Conservation (phyloP, 2,888 invertebrate species). For the Sarcophaga rosellei region DNA sequence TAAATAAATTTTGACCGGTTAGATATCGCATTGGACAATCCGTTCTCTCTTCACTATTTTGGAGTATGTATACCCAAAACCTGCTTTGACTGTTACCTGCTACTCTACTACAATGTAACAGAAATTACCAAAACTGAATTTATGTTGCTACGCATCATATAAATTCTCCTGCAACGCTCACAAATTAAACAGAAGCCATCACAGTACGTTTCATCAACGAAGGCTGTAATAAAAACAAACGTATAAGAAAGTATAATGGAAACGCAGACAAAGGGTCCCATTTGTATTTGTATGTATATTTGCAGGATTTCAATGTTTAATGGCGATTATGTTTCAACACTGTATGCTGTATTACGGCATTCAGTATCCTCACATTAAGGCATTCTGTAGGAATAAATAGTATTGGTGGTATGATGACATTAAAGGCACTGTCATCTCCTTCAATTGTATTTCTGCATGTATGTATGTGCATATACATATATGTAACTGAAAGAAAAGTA, state of each 20-base stretch:
- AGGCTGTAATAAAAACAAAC: neutral
- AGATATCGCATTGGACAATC: no score
- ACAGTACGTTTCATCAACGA: neutral
- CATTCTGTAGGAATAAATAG: neutral
- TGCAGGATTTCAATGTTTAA: slow-evolving; percentile 46
- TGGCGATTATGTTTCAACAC: slow-evolving; percentile 43
- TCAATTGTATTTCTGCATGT: slow-evolving; percentile 1
- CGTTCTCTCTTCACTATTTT: no score
- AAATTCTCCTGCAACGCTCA: neutral
- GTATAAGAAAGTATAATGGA: neutral
- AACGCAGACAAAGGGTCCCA: neutral
- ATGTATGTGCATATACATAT: no score
- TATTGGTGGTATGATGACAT: slow-evolving; percentile 4
- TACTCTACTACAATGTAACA: no score
- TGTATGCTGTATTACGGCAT: slow-evolving; percentile 26
- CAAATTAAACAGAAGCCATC: neutral
- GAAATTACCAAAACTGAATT: neutral
- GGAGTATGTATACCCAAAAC: no score
- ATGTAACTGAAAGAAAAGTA: neutral
- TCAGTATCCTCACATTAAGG: slow-evolving; percentile 20
- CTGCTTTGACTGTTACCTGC: no score
- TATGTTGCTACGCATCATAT: neutral
- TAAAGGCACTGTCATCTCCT: slow-evolving; percentile 17
- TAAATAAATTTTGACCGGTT: no score
- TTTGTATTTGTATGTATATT: slow-evolving; percentile 28